These are phyloP conservation scores for Salarias fasciatus DNA, from an alignment of 2,797 vertebrate species.

Conservation along the genomic window DNA sequence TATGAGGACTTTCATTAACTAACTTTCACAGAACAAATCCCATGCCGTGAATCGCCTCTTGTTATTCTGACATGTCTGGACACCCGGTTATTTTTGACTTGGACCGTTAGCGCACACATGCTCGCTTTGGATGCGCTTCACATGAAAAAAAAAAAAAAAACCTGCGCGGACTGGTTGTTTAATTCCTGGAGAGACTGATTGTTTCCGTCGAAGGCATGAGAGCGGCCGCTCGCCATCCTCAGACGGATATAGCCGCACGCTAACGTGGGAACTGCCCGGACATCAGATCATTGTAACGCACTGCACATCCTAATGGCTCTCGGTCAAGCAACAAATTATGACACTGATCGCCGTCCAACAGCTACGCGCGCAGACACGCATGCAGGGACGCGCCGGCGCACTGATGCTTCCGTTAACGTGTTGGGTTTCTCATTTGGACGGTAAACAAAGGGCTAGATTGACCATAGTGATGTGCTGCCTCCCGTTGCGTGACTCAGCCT, in stretches of 20 bases:
- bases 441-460: conserved; percentile 66
- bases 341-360: conserved; percentile 36
- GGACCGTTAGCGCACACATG: not conserved
- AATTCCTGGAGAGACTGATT: conserved; percentile 3
- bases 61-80: not conserved
- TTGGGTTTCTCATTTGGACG: conserved; percentile 45
- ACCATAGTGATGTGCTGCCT: conserved; percentile 62
- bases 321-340: conserved; percentile 28
- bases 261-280: conserved; percentile 17
- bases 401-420: conserved; percentile 66
- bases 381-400: conserved; percentile 20
- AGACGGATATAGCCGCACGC: not conserved
- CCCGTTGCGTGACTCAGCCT: conserved; percentile 71
- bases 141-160: too few species aligned
- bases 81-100: not conserved
- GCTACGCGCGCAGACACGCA: conserved; percentile 6
- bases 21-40: not conserved
- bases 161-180: not conserved
- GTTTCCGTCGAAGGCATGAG: conserved; percentile 4
- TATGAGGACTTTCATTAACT: not conserved
- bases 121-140: not conserved
- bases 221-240: not conserved
- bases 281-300: conserved; percentile 44
- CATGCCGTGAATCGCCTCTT: not conserved
- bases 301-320: conserved; percentile 27